Conservation (phyloP, 2,113 vertebrate species). For the Mormyrus lacerda region DNA sequence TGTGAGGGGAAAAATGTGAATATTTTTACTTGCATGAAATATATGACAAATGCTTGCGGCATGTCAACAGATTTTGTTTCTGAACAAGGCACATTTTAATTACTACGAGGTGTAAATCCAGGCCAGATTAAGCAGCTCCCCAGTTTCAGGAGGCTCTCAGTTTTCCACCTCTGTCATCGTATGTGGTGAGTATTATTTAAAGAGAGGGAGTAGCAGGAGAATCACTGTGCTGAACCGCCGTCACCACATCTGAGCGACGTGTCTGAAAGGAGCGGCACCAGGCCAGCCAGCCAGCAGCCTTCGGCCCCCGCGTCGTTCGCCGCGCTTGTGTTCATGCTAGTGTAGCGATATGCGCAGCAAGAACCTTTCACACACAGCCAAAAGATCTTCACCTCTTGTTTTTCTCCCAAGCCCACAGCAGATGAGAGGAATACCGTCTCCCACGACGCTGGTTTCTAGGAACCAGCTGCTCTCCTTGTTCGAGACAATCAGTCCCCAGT, state of each 20-base stretch:
- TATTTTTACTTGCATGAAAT: neutral
- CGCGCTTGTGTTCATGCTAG: neutral
- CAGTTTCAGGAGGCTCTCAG: slow-evolving; percentile 36
- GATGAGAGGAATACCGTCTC: slow-evolving; percentile 46
- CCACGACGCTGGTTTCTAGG: slow-evolving; percentile 41
- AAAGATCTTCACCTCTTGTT: slow-evolving; percentile 20
- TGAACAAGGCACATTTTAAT: slow-evolving; percentile 37
- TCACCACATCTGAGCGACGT: neutral
- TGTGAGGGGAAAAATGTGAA: neutral
- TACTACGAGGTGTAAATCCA: slow-evolving; percentile 36
- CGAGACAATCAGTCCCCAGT: slow-evolving; percentile 24
- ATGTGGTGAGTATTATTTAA: slow-evolving; percentile 10
- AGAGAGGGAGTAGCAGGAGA: neutral
- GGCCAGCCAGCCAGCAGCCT: neutral
- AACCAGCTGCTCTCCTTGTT: slow-evolving; percentile 40
- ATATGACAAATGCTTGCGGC: slow-evolving; percentile 10
- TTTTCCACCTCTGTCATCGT: slow-evolving; percentile 29
- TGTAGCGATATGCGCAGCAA: slow-evolving; percentile 23
- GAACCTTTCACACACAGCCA: neutral
- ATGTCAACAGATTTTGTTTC: slow-evolving; percentile 23
- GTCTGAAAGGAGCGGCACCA: neutral
- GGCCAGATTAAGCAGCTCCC: slow-evolving; percentile 34
- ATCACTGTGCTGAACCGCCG: neutral
- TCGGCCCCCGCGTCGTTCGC: neutral
- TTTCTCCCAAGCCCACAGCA: slow-evolving; percentile 14